Evolutionary conservation across 2,113 vertebrate genomes (phyloP).

Genomic region (Heptranchias perlo): DNA sequence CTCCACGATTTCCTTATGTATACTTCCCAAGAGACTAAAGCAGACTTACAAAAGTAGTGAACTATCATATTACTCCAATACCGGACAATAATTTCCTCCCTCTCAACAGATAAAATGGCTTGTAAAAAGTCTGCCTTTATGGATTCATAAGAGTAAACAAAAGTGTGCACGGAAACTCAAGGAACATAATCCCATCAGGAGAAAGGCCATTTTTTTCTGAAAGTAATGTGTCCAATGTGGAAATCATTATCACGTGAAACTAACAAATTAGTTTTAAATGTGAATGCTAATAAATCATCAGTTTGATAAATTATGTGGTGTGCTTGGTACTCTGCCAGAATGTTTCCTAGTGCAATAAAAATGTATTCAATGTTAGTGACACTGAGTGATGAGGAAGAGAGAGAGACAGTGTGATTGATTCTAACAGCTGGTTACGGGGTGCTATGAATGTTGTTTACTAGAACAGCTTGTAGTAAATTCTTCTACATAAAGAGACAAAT

Average conservation of each 20-base stretch:
- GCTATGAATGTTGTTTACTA: slow-evolving; percentile 54
- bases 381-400: slow-evolving; percentile 59
- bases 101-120: slow-evolving; percentile 18
- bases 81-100: slow-evolving; percentile 3
- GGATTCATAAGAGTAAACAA: not conserved
- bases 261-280: slow-evolving; percentile 38
- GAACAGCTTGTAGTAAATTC: slow-evolving; percentile 46
- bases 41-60: not conserved
- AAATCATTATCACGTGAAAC: slow-evolving; percentile 37
- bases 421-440: slow-evolving; percentile 61
- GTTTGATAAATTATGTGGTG: slow-evolving; percentile 44
- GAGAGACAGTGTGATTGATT: slow-evolving; percentile 65
- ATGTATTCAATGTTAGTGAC: slow-evolving; percentile 56
- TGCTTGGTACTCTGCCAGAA: slow-evolving; percentile 44
- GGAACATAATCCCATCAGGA: slow-evolving; percentile 12
- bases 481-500: slow-evolving; percentile 51
- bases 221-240: slow-evolving; percentile 34
- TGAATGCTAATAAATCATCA: slow-evolving; percentile 38
- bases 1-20: not conserved
- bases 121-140: slow-evolving; percentile 3
- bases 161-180: slow-evolving; percentile 12
- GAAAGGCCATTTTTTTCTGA: not conserved
- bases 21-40: not conserved
- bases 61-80: slow-evolving; percentile 7
- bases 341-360: slow-evolving; percentile 53